Evolutionary conservation across 2,888 invertebrate species (phyloP).

Genomic region (Eurytoma adleriae): DNA sequence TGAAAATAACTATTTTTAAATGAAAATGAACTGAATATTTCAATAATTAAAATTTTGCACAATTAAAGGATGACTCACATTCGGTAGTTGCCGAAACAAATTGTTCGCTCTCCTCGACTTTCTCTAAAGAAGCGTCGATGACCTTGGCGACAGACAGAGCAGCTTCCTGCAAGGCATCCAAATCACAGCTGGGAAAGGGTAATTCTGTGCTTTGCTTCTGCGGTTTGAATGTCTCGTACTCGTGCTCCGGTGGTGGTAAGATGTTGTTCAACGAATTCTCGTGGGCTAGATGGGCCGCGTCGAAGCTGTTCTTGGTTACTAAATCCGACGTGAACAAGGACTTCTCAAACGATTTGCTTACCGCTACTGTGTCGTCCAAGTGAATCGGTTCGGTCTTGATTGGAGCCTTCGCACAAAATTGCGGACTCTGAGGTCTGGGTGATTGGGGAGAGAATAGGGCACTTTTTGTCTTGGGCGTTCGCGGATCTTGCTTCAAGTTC

Average conservation of each 20-base stretch:
- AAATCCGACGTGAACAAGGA: conserved; percentile 22
- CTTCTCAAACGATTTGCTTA: conserved; percentile 33
- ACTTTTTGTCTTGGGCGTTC: conserved; percentile 31
- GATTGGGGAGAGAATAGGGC: conserved; percentile 20
- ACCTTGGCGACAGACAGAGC: conserved; percentile 67
- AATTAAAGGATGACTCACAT: conserved; percentile 61
- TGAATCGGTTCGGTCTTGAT: conserved; percentile 1
- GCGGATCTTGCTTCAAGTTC: background rate
- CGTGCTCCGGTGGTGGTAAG: conserved; percentile 31
- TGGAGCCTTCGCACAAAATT: background rate
- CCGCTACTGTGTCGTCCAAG: conserved; percentile 36
- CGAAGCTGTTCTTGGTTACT: conserved; percentile 2
- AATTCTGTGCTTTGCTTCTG: conserved; percentile 66
- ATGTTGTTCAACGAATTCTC: conserved; percentile 12
- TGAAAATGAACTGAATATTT: too few species aligned
- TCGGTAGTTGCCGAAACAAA: conserved; percentile 68
- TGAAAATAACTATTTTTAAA: too few species aligned
- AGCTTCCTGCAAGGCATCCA: conserved; percentile 62
- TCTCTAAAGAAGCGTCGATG: conserved; percentile 64
- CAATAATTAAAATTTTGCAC: too few species aligned
- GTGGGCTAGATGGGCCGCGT: background rate
- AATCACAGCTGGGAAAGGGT: conserved; percentile 54
- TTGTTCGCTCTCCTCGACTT: conserved; percentile 64
- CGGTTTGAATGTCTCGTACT: conserved; percentile 66
- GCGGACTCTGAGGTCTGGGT: background rate